Conservation (phyloP, 1,140 invertebrate species). For the Bicyclus anynana region DNA sequence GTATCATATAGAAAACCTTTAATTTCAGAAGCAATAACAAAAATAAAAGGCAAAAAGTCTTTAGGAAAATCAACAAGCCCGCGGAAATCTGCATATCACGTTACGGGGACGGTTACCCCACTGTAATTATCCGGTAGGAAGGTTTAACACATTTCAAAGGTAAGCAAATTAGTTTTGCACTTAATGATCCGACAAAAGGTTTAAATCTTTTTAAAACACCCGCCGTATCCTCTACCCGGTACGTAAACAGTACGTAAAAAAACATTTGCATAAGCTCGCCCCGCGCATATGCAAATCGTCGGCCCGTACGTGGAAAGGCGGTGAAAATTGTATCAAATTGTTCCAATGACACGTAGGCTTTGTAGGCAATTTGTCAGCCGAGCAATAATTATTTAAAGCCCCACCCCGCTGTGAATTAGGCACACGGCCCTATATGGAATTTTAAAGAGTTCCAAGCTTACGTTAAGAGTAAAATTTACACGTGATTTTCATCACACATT, state of each 20-base stretch:
- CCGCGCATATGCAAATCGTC: constrained; percentile 68
- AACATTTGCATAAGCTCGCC: constrained; percentile 71
- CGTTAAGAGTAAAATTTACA: not conserved
- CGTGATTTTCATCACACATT: not conserved
- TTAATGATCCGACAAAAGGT: constrained; percentile 75
- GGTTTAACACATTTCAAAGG: constrained; percentile 74
- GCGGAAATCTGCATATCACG: constrained; percentile 67
- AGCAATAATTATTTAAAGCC: constrained; percentile 67
- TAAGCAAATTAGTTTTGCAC: constrained; percentile 75
- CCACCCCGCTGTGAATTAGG: constrained; percentile 46
- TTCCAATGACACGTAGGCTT: constrained; percentile 66
- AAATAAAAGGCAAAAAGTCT: constrained; percentile 16
- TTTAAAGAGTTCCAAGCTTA: constrained; percentile 25
- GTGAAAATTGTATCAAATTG: constrained; percentile 76
- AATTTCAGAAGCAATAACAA: not conserved
- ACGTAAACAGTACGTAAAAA: constrained; percentile 70
- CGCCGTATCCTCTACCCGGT: constrained; percentile 67
- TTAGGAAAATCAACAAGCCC: constrained; percentile 27
- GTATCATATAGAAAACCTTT: not conserved
- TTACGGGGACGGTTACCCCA: constrained; percentile 56
- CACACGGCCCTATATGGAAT: constrained; percentile 32
- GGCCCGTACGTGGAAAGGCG: constrained; percentile 61
- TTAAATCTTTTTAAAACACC: constrained; percentile 75
- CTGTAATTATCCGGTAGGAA: constrained; percentile 66
- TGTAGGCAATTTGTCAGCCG: constrained; percentile 69